Percentiles rank a stretch among this genome's conserved stretches.
These are phyloP conservation scores for Columba guinea DNA, from an alignment of 2,797 vertebrate species.

Conservation along the genomic window DNA sequence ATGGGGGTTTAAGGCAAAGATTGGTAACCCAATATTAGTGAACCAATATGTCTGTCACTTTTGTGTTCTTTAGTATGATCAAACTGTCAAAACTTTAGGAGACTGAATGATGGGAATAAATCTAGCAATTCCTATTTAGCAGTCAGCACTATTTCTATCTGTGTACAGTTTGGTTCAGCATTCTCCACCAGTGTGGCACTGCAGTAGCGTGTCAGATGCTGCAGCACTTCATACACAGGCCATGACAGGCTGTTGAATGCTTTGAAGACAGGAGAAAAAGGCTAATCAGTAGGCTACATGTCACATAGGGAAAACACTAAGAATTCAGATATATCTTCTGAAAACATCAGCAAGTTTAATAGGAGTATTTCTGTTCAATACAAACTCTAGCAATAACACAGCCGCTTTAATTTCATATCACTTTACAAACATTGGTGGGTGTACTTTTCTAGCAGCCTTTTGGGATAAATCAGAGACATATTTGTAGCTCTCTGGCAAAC, in stretches of 20 bases:
- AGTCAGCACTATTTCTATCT: conserved; percentile 24
- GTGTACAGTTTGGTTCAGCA: background rate
- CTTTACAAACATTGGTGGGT: background rate
- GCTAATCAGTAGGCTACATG: background rate
- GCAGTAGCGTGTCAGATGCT: background rate
- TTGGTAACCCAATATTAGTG: conserved; percentile 79
- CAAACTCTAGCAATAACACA: background rate
- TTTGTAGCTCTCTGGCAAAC: background rate
- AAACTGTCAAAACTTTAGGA: conserved; percentile 77
- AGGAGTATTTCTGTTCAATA: background rate
- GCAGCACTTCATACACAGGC: background rate
- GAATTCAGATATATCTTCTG: background rate
- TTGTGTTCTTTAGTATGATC: conserved; percentile 72
- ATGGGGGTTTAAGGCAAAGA: conserved; percentile 75
- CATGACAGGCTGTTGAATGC: background rate
- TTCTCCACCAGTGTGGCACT: background rate
- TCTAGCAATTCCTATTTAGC: conserved; percentile 44
- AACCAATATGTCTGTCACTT: conserved; percentile 75
- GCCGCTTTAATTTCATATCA: background rate
- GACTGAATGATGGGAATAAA: conserved; percentile 70
- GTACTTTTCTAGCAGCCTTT: background rate
- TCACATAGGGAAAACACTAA: background rate
- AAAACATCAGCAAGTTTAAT: background rate
- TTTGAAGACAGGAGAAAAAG: background rate
- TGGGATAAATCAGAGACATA: background rate